phyloP scores from a whole-genome alignment of 1,140 invertebrate species.

The Steinernema khuongi region DNA sequence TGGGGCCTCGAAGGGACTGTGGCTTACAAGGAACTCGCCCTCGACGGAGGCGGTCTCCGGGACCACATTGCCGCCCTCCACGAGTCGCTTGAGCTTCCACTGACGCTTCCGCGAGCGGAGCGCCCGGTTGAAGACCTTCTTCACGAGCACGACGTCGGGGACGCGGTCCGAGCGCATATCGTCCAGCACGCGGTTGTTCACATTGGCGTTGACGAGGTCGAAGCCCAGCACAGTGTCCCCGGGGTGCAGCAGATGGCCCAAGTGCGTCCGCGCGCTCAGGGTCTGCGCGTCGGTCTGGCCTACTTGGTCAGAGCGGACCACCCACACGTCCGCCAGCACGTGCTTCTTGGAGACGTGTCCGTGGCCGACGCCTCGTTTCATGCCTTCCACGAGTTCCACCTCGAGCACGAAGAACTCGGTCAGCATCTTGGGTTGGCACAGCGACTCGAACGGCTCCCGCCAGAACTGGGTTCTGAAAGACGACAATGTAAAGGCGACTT shows the following conservation, averaged over 20 bases:
- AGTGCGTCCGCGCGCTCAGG: slow-evolving; percentile 77
- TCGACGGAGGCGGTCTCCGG: slow-evolving; percentile 51
- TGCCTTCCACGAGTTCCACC: slow-evolving; percentile 73
- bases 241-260: slow-evolving; percentile 84
- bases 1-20: slow-evolving; percentile 13
- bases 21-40: slow-evolving; percentile 45
- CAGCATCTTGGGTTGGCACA: slow-evolving; percentile 84
- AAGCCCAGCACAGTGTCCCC: slow-evolving; percentile 83
- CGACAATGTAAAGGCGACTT: slow-evolving; percentile 68
- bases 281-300: slow-evolving; percentile 76
- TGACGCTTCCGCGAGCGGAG: slow-evolving; percentile 69
- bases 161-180: slow-evolving; percentile 46
- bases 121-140: slow-evolving; percentile 79
- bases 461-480: slow-evolving; percentile 78
- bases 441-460: slow-evolving; percentile 75
- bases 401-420: slow-evolving; percentile 92
- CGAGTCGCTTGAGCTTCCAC: slow-evolving; percentile 84
- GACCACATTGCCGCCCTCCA: slow-evolving; percentile 64
- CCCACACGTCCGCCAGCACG: slow-evolving; percentile 83
- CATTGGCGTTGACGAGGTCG: slow-evolving; percentile 50
- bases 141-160: slow-evolving; percentile 68
- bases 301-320: slow-evolving; percentile 80
- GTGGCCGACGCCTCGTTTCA: slow-evolving; percentile 66
- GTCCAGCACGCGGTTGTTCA: slow-evolving; percentile 54
- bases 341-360: slow-evolving; percentile 79